Evolutionary conservation across 1,140 invertebrate species (phyloP).

Genomic region (Cheumatopsyche charites): DNA sequence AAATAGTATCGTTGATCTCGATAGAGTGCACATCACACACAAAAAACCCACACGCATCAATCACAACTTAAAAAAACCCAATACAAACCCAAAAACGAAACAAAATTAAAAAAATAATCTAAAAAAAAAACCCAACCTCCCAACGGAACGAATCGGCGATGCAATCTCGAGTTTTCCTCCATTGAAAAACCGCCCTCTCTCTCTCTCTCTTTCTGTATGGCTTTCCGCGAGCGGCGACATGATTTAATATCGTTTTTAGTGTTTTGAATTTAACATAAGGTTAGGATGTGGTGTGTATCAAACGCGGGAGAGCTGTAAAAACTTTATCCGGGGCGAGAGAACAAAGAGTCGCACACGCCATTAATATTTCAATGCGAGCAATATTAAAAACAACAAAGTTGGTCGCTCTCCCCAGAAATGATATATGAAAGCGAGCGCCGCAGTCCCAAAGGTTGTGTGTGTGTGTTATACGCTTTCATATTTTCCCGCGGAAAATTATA

Average conservation of each 20-base stretch:
- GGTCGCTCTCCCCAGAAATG: constrained; percentile 32
- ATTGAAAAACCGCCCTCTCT: no score
- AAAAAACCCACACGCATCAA: no score
- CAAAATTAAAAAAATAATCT: no score
- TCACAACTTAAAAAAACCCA: no score
- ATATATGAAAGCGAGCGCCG: constrained; percentile 37
- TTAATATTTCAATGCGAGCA: constrained; percentile 41
- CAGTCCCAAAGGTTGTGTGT: constrained; percentile 26
- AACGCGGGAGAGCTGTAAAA: constrained; percentile 35
- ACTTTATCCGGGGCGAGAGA: constrained; percentile 30
- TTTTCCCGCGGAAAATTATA: no score
- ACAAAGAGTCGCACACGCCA: constrained; percentile 34
- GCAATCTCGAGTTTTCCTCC: no score
- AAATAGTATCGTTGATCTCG: constrained; percentile 18
- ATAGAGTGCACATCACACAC: constrained; percentile 24
- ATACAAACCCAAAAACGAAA: no score
- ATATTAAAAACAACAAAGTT: constrained; percentile 45
- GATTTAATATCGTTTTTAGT: constrained; percentile 27
- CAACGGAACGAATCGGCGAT: no score
- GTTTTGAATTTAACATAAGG: constrained; percentile 32
- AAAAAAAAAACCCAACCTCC: no score
- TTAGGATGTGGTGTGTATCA: not conserved
- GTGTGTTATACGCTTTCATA: no score
- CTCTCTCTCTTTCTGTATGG: no score
- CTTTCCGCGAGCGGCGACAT: not conserved